Percentiles rank a stretch among this genome's conserved stretches.
phyloP scores from a whole-genome alignment of 2,113 vertebrate genomes.

The Erythrocercus mccallii region DNA sequence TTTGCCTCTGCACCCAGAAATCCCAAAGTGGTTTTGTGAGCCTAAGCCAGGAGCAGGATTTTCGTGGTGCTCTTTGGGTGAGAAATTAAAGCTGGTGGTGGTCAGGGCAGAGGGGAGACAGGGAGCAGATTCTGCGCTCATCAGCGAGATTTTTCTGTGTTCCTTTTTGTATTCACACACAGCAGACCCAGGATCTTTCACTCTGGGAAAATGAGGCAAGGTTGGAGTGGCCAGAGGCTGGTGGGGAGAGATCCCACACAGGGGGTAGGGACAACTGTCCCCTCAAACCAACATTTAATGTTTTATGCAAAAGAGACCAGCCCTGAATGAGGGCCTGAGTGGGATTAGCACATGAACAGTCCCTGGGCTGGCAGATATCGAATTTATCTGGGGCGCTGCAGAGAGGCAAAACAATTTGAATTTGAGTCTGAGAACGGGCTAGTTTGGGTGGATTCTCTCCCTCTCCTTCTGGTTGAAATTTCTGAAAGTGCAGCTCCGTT shows the following conservation, averaged over 20 bases:
- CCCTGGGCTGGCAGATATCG: neutral
- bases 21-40: rapidly evolving
- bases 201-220: neutral
- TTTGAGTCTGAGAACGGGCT: neutral
- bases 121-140: neutral
- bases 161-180: neutral
- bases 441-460: neutral
- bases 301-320: conserved; percentile 20
- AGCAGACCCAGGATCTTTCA: neutral
- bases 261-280: neutral
- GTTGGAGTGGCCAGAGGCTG: neutral
- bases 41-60: neutral
- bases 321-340: conserved; percentile 10
- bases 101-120: neutral
- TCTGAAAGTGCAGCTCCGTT: neutral
- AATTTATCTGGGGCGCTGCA: neutral
- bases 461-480: neutral
- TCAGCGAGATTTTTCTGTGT: neutral
- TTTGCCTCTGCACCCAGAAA: neutral
- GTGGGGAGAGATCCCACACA: neutral
- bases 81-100: neutral
- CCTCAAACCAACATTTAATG: conserved; percentile 14
- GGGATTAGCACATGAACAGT: conserved; percentile 50
- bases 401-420: neutral
- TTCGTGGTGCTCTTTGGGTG: rapidly evolving